Evolutionary conservation across 2,797 vertebrate genomes (phyloP).

Genomic region (Hydrophis major): DNA sequence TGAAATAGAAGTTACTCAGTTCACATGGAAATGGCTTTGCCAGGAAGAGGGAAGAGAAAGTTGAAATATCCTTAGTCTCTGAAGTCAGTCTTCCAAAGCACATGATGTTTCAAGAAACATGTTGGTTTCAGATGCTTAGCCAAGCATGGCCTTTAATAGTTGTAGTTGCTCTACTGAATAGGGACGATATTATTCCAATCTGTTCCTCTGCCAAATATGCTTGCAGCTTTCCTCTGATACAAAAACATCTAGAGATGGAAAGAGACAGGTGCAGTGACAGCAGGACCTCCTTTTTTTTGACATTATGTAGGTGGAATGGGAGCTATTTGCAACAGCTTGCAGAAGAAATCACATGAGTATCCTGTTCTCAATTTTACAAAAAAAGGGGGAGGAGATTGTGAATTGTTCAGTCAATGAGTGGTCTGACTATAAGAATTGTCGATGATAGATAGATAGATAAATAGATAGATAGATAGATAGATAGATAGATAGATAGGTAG

Average conservation of each 20-base stretch:
- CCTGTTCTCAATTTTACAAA: neutral
- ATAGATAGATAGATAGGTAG: too few species aligned
- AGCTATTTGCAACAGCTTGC: constrained; percentile 7
- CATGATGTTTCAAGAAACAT: constrained; percentile 9
- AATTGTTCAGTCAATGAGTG: neutral
- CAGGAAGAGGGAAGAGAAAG: too few species aligned
- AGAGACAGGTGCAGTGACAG: constrained; percentile 26
- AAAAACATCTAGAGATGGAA: neutral
- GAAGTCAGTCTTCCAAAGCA: neutral
- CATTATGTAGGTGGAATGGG: constrained; percentile 30
- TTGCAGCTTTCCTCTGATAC: constrained; percentile 2
- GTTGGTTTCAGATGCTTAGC: neutral
- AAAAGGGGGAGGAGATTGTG: neutral
- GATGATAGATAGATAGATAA: too few species aligned
- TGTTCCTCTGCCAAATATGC: neutral
- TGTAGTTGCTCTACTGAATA: neutral
- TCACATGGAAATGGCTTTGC: neutral
- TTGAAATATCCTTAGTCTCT: neutral
- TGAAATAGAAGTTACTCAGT: neutral
- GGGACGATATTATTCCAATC: neutral
- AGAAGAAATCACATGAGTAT: constrained; percentile 12
- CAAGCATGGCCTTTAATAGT: constrained; percentile 2
- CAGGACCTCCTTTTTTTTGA: constrained; percentile 14
- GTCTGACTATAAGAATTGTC: neutral
- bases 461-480: too few species aligned